Evolutionary conservation across 2,888 invertebrate genomes (phyloP).

Genomic region (Polietes domitor): DNA sequence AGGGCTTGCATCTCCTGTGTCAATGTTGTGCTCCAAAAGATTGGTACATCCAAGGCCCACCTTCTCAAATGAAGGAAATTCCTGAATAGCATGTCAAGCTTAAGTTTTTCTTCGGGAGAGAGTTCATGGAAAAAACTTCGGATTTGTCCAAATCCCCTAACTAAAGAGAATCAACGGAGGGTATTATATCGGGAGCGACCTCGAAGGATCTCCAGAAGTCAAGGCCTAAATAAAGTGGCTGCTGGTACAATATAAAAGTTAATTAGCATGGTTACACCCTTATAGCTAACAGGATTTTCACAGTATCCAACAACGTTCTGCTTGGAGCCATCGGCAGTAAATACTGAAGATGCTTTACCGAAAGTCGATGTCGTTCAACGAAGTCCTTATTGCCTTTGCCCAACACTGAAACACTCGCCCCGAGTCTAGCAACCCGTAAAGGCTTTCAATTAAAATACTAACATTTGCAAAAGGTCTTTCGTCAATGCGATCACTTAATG

Average conservation of each 20-base stretch:
- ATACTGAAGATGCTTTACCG: background rate
- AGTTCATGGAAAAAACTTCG: slow-evolving; percentile 1
- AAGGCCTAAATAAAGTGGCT: slow-evolving; percentile 3
- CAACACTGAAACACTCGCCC: slow-evolving; percentile 30
- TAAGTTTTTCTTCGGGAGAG: slow-evolving; percentile 2
- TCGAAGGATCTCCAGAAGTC: slow-evolving; percentile 8
- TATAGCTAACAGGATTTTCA: background rate
- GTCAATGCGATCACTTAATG: background rate
- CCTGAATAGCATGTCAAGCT: background rate
- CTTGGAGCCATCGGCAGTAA: slow-evolving; percentile 36
- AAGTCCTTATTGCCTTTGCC: slow-evolving; percentile 19
- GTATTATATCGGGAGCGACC: background rate
- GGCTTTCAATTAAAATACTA: background rate
- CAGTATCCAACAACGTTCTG: slow-evolving; percentile 4
- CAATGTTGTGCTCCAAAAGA: slow-evolving; percentile 2
- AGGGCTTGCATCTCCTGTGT: background rate
- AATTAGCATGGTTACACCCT: background rate
- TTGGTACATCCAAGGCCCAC: background rate
- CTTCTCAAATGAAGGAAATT: slow-evolving; percentile 17
- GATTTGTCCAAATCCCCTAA: background rate
- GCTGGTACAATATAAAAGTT: slow-evolving; percentile 22
- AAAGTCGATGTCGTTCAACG: background rate
- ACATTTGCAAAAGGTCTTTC: slow-evolving; percentile 28
- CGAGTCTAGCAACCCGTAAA: slow-evolving; percentile 12
- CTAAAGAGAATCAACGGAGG: background rate